These are phyloP conservation scores for Pantala flavescens DNA, from an alignment of 1,140 invertebrate species.

Conservation along the genomic window DNA sequence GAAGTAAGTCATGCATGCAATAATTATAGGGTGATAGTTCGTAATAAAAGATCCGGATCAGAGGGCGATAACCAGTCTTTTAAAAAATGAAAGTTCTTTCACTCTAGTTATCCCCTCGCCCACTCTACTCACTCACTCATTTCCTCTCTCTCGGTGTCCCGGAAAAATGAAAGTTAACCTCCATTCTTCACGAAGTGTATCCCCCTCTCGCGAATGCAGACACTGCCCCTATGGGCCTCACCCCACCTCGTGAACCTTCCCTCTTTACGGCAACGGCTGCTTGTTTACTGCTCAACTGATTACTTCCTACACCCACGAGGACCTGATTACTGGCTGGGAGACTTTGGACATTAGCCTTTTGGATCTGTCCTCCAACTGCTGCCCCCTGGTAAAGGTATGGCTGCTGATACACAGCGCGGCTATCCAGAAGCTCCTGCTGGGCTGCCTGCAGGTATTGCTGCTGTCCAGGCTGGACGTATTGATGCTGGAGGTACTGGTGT, in stretches of 20 bases:
- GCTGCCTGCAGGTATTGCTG: not conserved
- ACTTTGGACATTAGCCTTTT: not conserved
- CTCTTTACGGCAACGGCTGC: not conserved
- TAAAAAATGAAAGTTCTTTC: no score
- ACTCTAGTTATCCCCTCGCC: not conserved
- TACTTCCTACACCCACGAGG: not conserved
- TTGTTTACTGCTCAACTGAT: not conserved
- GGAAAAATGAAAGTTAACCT: slow-evolving; percentile 4
- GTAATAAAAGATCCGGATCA: no score
- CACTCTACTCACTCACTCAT: not conserved
- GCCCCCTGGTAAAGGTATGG: not conserved
- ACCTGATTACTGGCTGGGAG: not conserved
- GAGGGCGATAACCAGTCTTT: no score
- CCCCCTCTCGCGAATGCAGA: not conserved
- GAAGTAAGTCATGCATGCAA: no score
- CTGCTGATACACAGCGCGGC: not conserved
- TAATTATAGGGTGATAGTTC: no score
- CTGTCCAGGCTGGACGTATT: not conserved
- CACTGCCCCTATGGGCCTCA: not conserved
- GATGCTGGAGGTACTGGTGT: not conserved
- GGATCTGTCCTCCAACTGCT: not conserved
- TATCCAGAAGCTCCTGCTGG: not conserved
- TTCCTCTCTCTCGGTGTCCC: not conserved
- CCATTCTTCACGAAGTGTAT: not conserved
- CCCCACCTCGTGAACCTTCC: not conserved